Percentiles rank a stretch among this genome's conserved stretches.
phyloP scores from a whole-genome alignment of 2,797 vertebrate species.

The Thripadectes ignobilis region DNA sequence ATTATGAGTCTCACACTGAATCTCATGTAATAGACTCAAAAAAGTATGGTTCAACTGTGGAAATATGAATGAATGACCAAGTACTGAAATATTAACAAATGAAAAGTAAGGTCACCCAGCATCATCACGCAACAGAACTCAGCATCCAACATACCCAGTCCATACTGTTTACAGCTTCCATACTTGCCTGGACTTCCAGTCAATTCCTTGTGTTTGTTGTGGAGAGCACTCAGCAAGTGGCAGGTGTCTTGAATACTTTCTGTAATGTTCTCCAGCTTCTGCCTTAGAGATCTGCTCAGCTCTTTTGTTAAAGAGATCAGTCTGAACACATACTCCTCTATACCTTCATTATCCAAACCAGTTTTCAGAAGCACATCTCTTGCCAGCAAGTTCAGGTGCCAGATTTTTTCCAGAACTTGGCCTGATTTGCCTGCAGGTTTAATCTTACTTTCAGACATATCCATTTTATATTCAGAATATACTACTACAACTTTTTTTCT shows the following conservation, averaged over 20 bases:
- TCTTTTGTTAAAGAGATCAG: constrained; percentile 55
- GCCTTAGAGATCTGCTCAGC: constrained; percentile 55
- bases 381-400: constrained; percentile 46
- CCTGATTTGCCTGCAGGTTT: constrained; percentile 29
- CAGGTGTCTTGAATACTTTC: constrained; percentile 50
- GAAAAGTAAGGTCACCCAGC: not conserved
- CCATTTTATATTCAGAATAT: constrained; percentile 41
- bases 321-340: not conserved
- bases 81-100: not conserved
- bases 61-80: not conserved
- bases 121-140: not conserved
- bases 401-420: constrained; percentile 65
- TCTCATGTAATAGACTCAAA: not conserved
- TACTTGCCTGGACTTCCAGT: constrained; percentile 70
- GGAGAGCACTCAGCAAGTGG: constrained; percentile 50
- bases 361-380: constrained; percentile 32
- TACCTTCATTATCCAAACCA: not conserved
- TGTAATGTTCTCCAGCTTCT: constrained; percentile 48
- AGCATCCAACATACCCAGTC: not conserved
- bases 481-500: not conserved
- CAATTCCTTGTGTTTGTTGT: constrained; percentile 33
- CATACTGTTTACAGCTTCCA: not conserved
- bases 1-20: not conserved
- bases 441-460: constrained; percentile 27
- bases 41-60: not conserved